These are phyloP conservation scores for Gallinago solitaria DNA, from an alignment of 2,797 vertebrate species.

Conservation along the genomic window DNA sequence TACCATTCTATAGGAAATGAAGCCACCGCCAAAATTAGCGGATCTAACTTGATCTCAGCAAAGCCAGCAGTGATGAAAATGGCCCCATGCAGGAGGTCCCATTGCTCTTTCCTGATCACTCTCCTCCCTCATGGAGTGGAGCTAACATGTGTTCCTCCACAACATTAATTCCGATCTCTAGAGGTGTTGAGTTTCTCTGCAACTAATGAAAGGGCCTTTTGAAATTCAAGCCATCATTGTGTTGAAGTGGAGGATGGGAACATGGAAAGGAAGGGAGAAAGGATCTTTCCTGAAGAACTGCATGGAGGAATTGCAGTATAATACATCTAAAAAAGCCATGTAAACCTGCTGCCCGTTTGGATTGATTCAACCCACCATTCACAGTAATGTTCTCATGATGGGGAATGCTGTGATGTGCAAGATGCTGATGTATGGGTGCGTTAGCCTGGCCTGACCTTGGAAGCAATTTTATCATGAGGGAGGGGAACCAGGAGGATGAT, in stretches of 20 bases:
- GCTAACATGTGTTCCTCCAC: not conserved
- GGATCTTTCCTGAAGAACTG: not conserved
- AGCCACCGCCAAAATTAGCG: not conserved
- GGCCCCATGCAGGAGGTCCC: not conserved
- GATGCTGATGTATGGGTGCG: not conserved
- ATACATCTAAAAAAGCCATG: not conserved
- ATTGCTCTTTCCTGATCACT: not conserved
- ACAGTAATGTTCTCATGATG: not conserved
- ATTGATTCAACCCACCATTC: not conserved
- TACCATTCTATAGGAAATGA: conserved; percentile 1
- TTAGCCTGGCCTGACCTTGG: not conserved
- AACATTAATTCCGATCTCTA: conserved; percentile 19
- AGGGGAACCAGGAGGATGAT: not conserved
- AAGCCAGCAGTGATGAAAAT: not conserved
- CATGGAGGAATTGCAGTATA: not conserved
- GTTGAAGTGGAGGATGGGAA: not conserved
- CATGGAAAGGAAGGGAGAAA: not conserved
- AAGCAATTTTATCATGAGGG: not conserved
- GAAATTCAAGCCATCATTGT: conserved; percentile 19
- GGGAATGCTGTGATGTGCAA: not conserved
- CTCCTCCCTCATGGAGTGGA: not conserved
- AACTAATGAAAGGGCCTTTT: conserved; percentile 12
- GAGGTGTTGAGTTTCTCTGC: conserved; percentile 11
- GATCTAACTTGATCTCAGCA: not conserved
- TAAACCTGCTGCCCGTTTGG: not conserved